phyloP scores from a whole-genome alignment of 2,797 vertebrate species.

The Cheirogaleus major region DNA sequence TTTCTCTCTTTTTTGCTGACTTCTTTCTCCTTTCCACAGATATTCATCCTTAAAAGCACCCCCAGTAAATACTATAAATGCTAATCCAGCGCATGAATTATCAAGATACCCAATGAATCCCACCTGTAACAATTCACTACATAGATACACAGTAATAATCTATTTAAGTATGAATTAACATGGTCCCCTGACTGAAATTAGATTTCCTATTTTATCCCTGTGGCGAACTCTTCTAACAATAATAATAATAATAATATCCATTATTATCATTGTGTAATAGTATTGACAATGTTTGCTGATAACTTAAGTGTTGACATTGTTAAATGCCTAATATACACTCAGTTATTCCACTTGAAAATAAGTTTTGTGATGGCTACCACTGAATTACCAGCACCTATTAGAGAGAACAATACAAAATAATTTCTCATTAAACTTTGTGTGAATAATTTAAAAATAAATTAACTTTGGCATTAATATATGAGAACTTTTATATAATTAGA shows the following conservation, averaged over 20 bases:
- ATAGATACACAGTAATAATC: neutral
- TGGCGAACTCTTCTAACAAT: neutral
- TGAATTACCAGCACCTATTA: neutral
- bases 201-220: neutral
- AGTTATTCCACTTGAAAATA: neutral
- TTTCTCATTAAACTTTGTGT: neutral
- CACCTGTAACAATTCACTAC: neutral
- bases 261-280: neutral
- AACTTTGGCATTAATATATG: neutral
- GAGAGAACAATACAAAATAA: neutral
- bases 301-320: neutral
- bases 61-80: neutral
- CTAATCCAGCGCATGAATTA: neutral
- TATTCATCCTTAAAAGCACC: neutral
- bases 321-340: neutral
- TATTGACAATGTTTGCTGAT: neutral
- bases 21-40: neutral
- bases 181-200: neutral
- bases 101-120: neutral
- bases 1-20: neutral
- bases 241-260: neutral
- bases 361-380: neutral
- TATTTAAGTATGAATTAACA: neutral
- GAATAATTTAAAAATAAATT: neutral
- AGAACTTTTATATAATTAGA: neutral